Evolutionary conservation across 2,888 invertebrate species (phyloP), one percentile per base, ranked within the genome.

Genomic region (Hartigia nigra): DNA sequence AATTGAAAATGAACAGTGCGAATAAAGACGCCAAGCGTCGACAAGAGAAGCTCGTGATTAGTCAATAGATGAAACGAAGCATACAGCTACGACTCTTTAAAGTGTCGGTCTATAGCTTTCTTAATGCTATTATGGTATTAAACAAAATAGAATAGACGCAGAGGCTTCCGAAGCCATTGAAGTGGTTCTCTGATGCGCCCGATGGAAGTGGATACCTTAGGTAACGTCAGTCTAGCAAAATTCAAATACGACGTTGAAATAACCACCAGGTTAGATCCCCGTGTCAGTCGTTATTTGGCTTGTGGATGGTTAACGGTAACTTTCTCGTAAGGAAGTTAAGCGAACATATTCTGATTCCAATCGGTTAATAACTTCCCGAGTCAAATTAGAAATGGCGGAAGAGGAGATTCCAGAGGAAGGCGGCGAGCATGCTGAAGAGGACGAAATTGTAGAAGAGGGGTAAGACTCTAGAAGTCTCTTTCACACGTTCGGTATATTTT

Each of bases 81-180:
- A 34, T 12, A 34, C 72, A 72, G 72, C 72, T 23, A 32, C 11
- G 72, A 72, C 34, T 31, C 72, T 9, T 12, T 31, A 11, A 1
- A 2, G 72, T 31, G 72, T 72, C 32, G 12, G 72, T 31, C 32
- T 31, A 72, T 32, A 72, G 72, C 31, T 72, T 72, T 75, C 78
- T 76, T 89, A 90, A 90, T 90, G 85, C 82, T 77, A 87, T 90
- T 90, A 89, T 80, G 82, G 89, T 80, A 89, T 90, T 89, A 90
- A 84, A 87, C 84, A 89, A 90, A 89, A 90, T 89, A 89, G 89
- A 87, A 87, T 89, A 87, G 88, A 80, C 23, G 82, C 80, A 82
- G 85, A 83, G 89, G 89, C 86, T 88, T 89, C 88, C 36, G 90
- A 90, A 90, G 88, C 90, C 90, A 55, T 86, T 86, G 39, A 75